Evolutionary conservation across 1,140 invertebrate genomes (phyloP), one percentile per base, ranked within the genome.

Genomic region (Sycophaga agraensis): DNA sequence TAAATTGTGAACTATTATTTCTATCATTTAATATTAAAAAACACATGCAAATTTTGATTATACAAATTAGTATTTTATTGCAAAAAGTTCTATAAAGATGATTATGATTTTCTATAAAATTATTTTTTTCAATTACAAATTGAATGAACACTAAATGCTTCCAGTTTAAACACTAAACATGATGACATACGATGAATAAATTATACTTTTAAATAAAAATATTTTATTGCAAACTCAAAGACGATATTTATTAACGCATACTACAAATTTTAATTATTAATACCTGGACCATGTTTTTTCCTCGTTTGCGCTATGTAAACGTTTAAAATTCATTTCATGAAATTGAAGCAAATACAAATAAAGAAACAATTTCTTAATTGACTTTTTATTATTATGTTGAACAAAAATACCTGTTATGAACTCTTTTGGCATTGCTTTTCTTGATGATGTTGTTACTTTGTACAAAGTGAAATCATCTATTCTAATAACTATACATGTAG

Each of bases 401-500:
- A 17, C 5, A 17, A 12, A 8, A 34, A n/a, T 31, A 87, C 92
- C 91, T 76, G 88, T 85, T 57, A 95, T 82, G 73, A 94, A 92
- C 78, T 93, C 91, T 70, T 91, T 89, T 4, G 88, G 84, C 43
- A 84, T 77, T 42, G 85, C 83, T 68, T 88, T 90, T 67, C 85
- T 85, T 26, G 86, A 86, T 1, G 89, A 85, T 2, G 90, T 91
- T 0, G 90, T 88, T 53, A 96, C 92, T 81, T 90, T 88, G 72
- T 89, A 93, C 14, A 95, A 82, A 1, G 87, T 89, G 66, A 95
- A 92, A 73, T 98, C 93, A 68, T 93, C 90, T 65, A 98, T 87
- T 69, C 94, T 85, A 22, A 98, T 81, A 22, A 98, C 86, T 16
- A 94, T 86, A 79, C 94, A 97, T 11, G 92, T 91, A 5, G 93